phyloP scores from a whole-genome alignment of 2,113 vertebrate species.

The Syngnathus typhle region DNA sequence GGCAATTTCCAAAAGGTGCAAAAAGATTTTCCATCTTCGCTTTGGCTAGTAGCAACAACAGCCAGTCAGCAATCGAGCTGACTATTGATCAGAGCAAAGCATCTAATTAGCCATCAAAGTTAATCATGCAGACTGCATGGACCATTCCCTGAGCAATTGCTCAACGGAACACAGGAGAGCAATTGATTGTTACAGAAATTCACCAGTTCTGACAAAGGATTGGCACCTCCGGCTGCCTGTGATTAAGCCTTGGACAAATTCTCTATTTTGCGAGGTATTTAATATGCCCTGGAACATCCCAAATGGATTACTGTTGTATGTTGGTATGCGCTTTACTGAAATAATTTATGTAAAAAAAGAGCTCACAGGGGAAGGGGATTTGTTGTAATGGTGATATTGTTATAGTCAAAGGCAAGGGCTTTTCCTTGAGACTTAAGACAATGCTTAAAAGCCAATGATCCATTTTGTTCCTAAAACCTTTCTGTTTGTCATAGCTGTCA shows the following conservation, averaged over 20 bases:
- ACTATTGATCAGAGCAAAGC: slow-evolving; percentile 68
- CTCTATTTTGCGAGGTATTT: slow-evolving; percentile 57
- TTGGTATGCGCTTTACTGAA: slow-evolving; percentile 28
- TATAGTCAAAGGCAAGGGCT: too few species aligned
- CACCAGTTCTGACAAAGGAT: slow-evolving; percentile 58
- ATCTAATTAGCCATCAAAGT: slow-evolving; percentile 66
- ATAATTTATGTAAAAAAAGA: slow-evolving; percentile 37
- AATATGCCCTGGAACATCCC: slow-evolving; percentile 58
- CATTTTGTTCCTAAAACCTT: too few species aligned
- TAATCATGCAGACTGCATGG: slow-evolving; percentile 58
- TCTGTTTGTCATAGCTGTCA: too few species aligned
- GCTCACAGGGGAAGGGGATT: slow-evolving; percentile 13
- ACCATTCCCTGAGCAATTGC: slow-evolving; percentile 45
- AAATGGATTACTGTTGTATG: slow-evolving; percentile 45
- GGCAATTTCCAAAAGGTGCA: too few species aligned
- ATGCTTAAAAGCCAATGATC: too few species aligned
- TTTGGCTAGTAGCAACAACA: slow-evolving; percentile 44
- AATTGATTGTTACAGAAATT: slow-evolving; percentile 63
- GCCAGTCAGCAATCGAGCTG: slow-evolving; percentile 61
- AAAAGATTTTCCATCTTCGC: slow-evolving; percentile 37
- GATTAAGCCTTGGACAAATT: slow-evolving; percentile 66
- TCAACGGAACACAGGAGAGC: slow-evolving; percentile 48
- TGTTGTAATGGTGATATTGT: too few species aligned
- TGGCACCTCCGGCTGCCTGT: slow-evolving; percentile 59
- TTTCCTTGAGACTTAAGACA: too few species aligned